Conservation (phyloP, 2,113 vertebrate genomes). For the Prolemur simus region DNA sequence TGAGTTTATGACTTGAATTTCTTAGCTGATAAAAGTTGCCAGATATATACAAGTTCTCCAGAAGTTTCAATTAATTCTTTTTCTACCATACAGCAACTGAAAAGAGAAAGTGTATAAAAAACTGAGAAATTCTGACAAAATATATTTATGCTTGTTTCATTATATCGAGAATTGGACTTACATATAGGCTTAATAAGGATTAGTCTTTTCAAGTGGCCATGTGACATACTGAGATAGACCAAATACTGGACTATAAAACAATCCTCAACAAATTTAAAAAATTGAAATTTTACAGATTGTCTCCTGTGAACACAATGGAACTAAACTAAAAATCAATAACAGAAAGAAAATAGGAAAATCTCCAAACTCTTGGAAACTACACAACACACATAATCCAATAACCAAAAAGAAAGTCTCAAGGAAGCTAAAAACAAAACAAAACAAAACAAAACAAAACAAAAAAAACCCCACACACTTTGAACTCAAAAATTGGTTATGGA, state of each 20-base stretch:
- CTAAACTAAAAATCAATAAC: background rate
- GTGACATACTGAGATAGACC: background rate
- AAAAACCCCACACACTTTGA: background rate
- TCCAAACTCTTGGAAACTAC: conserved; percentile 1
- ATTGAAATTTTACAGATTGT: background rate
- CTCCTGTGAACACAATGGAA: background rate
- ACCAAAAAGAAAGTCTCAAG: background rate
- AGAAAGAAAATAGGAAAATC: background rate
- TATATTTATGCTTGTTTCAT: background rate
- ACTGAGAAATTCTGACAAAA: background rate
- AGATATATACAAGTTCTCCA: background rate
- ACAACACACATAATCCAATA: background rate
- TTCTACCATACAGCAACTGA: background rate
- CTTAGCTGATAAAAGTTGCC: background rate
- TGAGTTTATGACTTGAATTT: background rate
- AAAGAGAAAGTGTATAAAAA: background rate
- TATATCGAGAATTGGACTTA: background rate
- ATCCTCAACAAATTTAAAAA: background rate
- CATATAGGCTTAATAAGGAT: background rate
- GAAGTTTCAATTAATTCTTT: background rate
- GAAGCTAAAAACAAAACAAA: background rate
- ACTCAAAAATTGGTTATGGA: background rate
- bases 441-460: no score
- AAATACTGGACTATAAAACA: background rate
- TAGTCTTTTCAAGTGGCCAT: background rate